phyloP scores from a whole-genome alignment of 2,113 vertebrate species.

The Corynorhinus townsendii region DNA sequence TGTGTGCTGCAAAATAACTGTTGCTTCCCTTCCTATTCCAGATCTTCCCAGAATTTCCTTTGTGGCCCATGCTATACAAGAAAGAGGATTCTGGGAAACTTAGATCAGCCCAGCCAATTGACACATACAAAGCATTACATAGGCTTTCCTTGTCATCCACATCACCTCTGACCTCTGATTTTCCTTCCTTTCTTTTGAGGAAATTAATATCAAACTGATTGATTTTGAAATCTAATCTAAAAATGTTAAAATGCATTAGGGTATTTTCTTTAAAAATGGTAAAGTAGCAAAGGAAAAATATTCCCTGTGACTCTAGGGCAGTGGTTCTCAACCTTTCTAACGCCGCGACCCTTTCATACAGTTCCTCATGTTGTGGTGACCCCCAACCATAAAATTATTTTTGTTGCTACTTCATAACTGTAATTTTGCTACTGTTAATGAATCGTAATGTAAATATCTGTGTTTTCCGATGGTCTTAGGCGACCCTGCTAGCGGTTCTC shows the following conservation, averaged over 20 bases:
- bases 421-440: too few species aligned
- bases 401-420: too few species aligned
- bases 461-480: too few species aligned
- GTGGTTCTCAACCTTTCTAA: too few species aligned
- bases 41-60: neutral
- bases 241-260: neutral
- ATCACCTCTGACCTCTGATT: neutral
- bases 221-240: slow-evolving; percentile 29
- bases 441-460: too few species aligned
- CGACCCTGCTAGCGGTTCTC: too few species aligned
- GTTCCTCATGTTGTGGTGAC: too few species aligned
- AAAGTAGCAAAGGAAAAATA: slow-evolving; percentile 17
- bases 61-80: too few species aligned
- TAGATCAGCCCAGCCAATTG: neutral
- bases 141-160: neutral
- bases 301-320: neutral
- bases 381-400: too few species aligned
- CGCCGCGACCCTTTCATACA: too few species aligned
- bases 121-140: neutral
- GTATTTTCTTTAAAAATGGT: neutral
- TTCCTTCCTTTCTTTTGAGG: neutral
- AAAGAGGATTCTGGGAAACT: neutral
- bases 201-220: neutral
- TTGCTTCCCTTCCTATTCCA: neutral
- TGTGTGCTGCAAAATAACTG: neutral